Base-by-base conservation (phyloP, 2,113 vertebrate genomes). In the Rhea americana region DNA sequence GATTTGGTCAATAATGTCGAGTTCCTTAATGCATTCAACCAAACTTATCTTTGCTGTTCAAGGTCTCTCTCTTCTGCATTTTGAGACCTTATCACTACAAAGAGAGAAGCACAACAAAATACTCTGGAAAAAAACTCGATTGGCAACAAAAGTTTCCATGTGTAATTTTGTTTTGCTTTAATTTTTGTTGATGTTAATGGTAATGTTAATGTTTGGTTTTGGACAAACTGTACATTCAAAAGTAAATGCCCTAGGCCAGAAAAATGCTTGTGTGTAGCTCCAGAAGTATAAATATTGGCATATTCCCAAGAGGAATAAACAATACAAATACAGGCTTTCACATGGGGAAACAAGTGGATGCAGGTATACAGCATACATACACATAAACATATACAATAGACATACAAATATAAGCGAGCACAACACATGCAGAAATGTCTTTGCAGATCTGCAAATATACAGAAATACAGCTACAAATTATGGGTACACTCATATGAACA, bases 11-110 rank as follows among this genome's bases (percentile, higher is more conserved):
- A 30, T 35, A 83, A 51, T 22, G 13, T 58, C 20, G 75, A 53
- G 25, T 58, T 92, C 47, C 50, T 87, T 73, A 43, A 62, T 65
- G 73, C 51, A 89, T 82, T 90, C 56, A 89, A 65, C 39, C 35
- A 48, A 91, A 67, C 16, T 82, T 94, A 62, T 92, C 91, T 90
- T 78, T 48, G 28, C 63, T 75, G 55, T 47, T 91, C 68, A 77
- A 82, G 66, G 20, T 32, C 28, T 65, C 10, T 35, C 5, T 59
- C 79, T 53, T 94, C 94, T 3, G 5, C 59, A 72, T 95, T 91
- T 87, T 47, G 72, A 82, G 79, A 82, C 87, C 67, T 92, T 89
- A 91, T 80, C 50, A 2, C 62, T 85, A 13, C 41, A 79, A 7
- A 45, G 43, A 87, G 45, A 45, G 17, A n/a, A 66, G 43, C 47